A percentile compares a stretch with the other conserved stretches of the same genome.
These are phyloP conservation scores for Oncorhynchus mykiss DNA, from an alignment of 2,113 vertebrate species.

Conservation along the genomic window DNA sequence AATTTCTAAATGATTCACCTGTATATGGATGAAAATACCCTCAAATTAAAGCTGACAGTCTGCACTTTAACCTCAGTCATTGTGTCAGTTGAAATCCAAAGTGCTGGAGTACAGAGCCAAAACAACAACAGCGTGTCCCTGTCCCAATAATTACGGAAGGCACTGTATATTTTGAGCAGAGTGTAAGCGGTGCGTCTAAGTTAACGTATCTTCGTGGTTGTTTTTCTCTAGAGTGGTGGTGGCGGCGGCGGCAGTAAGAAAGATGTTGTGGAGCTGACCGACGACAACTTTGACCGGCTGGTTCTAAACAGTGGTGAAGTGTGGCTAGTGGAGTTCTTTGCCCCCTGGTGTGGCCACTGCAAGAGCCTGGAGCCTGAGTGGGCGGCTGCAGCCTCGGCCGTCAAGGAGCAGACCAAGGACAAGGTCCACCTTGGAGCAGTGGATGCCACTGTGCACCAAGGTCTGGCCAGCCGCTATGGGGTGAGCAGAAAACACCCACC, in stretches of 20 bases:
- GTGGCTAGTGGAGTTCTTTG: constrained; percentile 98
- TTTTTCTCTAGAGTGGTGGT: constrained; percentile 54
- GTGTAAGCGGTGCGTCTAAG: too few species aligned
- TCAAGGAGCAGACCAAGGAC: constrained; percentile 92
- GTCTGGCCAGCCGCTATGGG: constrained; percentile 81
- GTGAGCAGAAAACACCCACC: constrained; percentile 69
- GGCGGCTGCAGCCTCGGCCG: constrained; percentile 87
- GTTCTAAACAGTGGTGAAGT: constrained; percentile 82
- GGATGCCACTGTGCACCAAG: constrained; percentile 89
- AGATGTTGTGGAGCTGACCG: constrained; percentile 89
- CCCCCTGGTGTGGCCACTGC: constrained; percentile 99
- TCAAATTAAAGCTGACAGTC: too few species aligned
- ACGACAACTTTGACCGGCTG: constrained; percentile 88
- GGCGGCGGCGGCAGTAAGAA: constrained; percentile 77
- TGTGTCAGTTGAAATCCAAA: too few species aligned
- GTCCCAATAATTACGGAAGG: too few species aligned
- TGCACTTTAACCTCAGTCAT: too few species aligned
- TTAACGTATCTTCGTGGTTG: not conserved
- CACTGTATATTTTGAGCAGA: too few species aligned
- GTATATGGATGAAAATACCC: too few species aligned
- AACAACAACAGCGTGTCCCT: too few species aligned
- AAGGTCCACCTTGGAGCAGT: constrained; percentile 90
- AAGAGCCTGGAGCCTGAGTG: constrained; percentile 97
- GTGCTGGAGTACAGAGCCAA: too few species aligned
- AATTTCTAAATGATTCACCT: too few species aligned